Evolutionary conservation across 2,113 vertebrate species (phyloP), one percentile per base, ranked within the genome.

Genomic region (Rhipidura dahli): DNA sequence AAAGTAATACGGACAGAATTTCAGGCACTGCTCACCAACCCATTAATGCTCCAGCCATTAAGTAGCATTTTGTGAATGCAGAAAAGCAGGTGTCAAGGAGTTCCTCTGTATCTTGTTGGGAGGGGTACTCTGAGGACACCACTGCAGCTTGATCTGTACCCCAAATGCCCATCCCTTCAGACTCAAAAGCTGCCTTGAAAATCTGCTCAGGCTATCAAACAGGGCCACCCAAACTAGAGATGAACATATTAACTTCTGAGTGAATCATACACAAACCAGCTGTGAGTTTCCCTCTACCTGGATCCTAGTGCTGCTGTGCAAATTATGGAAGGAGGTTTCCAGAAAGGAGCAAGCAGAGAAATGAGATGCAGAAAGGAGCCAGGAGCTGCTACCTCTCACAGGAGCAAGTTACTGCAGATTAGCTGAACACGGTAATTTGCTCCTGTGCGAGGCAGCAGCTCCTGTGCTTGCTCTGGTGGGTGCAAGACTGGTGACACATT

Each of bases 371-470:
- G 85, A 78, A 51, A 87, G 92, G 88, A 96, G 94, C 79, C 76
- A 90, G 94, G 79, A 94, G 93, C 47, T 60, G 44, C 94, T 11
- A 0, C 50, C 93, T 91, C 83, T 78, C 91, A 93, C 91, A 96
- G 86, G 72, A 94, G 64, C 64, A 96, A 96, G 86, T 93, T 95
- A 97, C 95, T 92, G 93, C 96, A 89, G 68, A 27, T 70, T 5
- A 93, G 68, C 39, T n/a, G 83, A 80, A 95, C 76, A 6, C 76
- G 0, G 91, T 87, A 89, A 93, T 93, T 95, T 95, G 95, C 94
- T 95, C 94, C 96, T 97, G 94, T 94, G 95, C 83, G 94, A 97
- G 86, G 89, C 95, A 94, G 95, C 89, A 97, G 93, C 89, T 95
- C 90, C 94, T 93, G 71, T 0, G 35, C 90, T 94, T 94, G 90